phyloP scores from a whole-genome alignment of 1,140 invertebrate genomes.

The Halesus radiatus region DNA sequence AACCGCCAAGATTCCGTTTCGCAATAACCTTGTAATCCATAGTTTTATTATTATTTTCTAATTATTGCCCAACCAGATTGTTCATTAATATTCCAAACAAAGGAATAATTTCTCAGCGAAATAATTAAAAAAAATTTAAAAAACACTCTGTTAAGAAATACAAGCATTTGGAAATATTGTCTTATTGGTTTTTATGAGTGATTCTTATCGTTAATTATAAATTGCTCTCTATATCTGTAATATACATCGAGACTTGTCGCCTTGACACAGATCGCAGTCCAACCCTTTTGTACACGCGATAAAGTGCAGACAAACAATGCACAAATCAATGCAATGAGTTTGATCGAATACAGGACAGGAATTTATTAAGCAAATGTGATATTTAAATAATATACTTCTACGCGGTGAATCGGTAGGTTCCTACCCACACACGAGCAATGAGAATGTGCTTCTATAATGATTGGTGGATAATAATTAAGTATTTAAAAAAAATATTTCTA shows the following conservation, averaged over 20 bases:
- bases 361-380: too few species aligned
- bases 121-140: slow-evolving; percentile 10
- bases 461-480: too few species aligned
- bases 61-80: background rate
- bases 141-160: background rate
- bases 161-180: background rate
- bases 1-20: background rate
- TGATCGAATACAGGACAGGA: too few species aligned
- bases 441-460: too few species aligned
- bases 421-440: too few species aligned
- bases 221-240: slow-evolving; percentile 15
- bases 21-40: background rate
- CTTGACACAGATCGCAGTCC: slow-evolving; percentile 10
- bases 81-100: slow-evolving; percentile 28
- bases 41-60: slow-evolving; percentile 14
- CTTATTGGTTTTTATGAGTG: slow-evolving; percentile 13
- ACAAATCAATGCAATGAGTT: too few species aligned
- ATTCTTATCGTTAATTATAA: slow-evolving; percentile 3
- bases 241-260: background rate
- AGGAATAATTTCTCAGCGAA: slow-evolving; percentile 8
- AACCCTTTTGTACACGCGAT: background rate
- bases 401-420: too few species aligned
- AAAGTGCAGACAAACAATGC: too few species aligned
- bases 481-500: too few species aligned
- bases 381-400: too few species aligned